A percentile compares a stretch with the other conserved stretches of the same genome.
Evolutionary conservation across 53 echinoderm and acorn worm genomes (phyloP).

Genomic region (Crossaster papposus): DNA sequence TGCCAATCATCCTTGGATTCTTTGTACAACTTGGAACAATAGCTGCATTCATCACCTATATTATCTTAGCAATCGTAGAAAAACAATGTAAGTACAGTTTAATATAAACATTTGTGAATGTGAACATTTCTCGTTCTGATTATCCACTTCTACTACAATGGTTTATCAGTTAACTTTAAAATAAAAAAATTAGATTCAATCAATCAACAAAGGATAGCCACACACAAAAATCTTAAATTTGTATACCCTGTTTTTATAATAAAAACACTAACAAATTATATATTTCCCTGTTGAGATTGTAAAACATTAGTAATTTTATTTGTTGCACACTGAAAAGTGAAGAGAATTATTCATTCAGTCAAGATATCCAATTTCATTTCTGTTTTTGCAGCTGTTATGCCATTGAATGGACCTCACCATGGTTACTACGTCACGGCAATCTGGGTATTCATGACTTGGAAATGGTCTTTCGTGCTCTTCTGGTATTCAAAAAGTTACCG

Average conservation of each 20-base stretch:
- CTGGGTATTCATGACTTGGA: constrained; percentile 99
- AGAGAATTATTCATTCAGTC: too few species aligned
- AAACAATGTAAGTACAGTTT: constrained; percentile 71
- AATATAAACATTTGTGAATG: neutral
- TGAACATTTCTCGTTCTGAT: neutral
- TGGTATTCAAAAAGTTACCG: constrained; percentile 84
- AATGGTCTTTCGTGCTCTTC: constrained; percentile 94
- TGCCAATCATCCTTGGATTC: constrained; percentile 84
- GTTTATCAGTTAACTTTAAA: too few species aligned
- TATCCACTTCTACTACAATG: too few species aligned
- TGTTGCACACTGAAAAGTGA: too few species aligned
- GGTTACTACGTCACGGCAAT: constrained; percentile 88
- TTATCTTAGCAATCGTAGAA: constrained; percentile 77
- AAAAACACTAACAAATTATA: too few species aligned
- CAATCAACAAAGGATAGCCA: too few species aligned
- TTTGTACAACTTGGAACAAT: constrained; percentile 74
- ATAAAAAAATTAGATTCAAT: too few species aligned
- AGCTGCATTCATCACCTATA: constrained; percentile 78
- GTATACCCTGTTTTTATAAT: too few species aligned
- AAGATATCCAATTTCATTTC: neutral
- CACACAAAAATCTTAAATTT: too few species aligned
- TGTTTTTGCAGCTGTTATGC: constrained; percentile 65
- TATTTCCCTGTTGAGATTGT: too few species aligned
- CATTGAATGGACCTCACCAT: constrained; percentile 64
- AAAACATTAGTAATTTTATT: too few species aligned